Evolutionary conservation across 2,797 vertebrate genomes (phyloP).

Genomic region (Pseudochromis fuscus): DNA sequence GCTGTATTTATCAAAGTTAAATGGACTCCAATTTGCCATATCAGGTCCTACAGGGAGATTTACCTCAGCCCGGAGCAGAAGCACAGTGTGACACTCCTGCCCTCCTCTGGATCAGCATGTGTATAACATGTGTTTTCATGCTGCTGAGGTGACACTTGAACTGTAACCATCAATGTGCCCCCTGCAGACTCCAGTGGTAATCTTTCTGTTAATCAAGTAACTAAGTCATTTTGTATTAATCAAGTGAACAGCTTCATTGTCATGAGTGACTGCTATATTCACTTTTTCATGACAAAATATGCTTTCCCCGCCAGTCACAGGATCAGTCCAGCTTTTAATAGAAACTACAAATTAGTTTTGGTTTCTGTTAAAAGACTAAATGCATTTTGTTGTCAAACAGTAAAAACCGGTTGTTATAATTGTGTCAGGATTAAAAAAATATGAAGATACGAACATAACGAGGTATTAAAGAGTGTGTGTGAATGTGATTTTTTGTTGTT

Average conservation of each 20-base stretch:
- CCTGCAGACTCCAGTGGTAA: conserved; percentile 53
- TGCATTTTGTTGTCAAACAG: conserved; percentile 57
- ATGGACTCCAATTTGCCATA: conserved; percentile 68
- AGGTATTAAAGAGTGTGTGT: conserved; percentile 1
- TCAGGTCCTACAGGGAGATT: conserved; percentile 51
- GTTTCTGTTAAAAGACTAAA: conserved; percentile 64
- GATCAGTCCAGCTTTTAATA: conserved; percentile 62
- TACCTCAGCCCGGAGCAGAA: conserved; percentile 26
- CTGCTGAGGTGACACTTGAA: conserved; percentile 21
- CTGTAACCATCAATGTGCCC: conserved; percentile 52
- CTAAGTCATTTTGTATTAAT: conserved; percentile 59
- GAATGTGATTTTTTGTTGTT: conserved; percentile 27
- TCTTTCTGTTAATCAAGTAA: no score
- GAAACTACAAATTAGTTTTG: conserved; percentile 70
- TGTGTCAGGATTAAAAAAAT: conserved; percentile 30
- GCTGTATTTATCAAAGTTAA: conserved; percentile 78
- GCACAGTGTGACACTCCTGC: conserved; percentile 64
- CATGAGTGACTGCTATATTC: conserved; percentile 59
- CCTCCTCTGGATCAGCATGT: conserved; percentile 71
- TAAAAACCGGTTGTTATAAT: conserved; percentile 41
- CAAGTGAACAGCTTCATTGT: conserved; percentile 41
- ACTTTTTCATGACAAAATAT: conserved; percentile 48
- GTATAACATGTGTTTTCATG: conserved; percentile 46
- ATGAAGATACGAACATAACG: no score
- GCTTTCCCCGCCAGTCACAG: conserved; percentile 33